These are phyloP conservation scores for Ariopsis seemanni DNA, from an alignment of 2,113 vertebrate species.

Conservation along the genomic window DNA sequence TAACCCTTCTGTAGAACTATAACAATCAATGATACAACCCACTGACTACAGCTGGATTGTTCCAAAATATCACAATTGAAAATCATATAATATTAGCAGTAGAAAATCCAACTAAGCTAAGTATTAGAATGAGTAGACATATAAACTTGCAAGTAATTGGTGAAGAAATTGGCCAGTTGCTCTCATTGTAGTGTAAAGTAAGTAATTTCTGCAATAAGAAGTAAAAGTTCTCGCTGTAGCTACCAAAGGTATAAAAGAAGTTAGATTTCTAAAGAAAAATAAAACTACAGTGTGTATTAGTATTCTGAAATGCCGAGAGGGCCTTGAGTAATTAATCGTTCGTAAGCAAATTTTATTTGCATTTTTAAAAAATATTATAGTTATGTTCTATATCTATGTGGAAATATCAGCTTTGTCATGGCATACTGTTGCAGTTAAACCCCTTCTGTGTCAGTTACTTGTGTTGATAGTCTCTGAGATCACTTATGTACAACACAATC, in stretches of 20 bases:
- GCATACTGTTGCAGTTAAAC: not conserved
- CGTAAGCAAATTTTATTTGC: not conserved
- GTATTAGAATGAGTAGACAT: not conserved
- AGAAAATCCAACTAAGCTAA: not conserved
- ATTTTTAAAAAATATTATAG: not conserved
- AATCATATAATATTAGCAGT: not conserved
- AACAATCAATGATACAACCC: not conserved
- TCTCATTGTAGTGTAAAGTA: not conserved
- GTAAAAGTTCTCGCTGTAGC: not conserved
- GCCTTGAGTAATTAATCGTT: not conserved
- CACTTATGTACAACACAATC: not conserved
- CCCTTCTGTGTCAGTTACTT: not conserved
- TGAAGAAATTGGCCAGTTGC: not conserved
- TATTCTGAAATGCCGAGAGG: not conserved
- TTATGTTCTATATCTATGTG: not conserved
- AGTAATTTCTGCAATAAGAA: not conserved
- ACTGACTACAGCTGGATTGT: not conserved
- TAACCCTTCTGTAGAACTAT: not conserved
- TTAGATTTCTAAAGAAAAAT: not conserved
- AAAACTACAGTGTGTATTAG: not conserved
- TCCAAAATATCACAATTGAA: not conserved
- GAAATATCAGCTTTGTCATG: not conserved
- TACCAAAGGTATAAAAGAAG: not conserved
- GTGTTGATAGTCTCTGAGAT: not conserved
- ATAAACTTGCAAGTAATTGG: not conserved